Percentiles rank a stretch among this genome's conserved stretches.
Evolutionary conservation across 2,113 vertebrate genomes (phyloP).

Genomic region (Catharus bicknelli): DNA sequence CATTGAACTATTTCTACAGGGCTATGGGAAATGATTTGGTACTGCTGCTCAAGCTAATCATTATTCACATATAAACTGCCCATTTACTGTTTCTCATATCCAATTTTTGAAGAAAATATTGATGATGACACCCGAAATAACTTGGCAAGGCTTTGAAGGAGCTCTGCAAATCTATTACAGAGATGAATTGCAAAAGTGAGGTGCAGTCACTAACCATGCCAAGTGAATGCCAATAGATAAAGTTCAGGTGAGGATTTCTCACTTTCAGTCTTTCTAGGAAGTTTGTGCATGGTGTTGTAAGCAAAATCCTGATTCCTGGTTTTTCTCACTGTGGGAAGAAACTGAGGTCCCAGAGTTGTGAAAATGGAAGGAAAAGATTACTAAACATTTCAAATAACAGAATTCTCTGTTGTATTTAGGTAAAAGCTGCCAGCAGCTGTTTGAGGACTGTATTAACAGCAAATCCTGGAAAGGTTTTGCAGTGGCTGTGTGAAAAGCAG

Average conservation of each 20-base stretch:
- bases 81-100: slow-evolving; percentile 19
- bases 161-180: background rate
- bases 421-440: background rate
- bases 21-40: slow-evolving; percentile 23
- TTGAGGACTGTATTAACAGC: background rate
- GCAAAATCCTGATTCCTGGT: background rate
- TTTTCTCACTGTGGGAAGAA: background rate
- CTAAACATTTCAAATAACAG: background rate
- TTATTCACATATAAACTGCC: slow-evolving; percentile 22
- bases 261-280: background rate
- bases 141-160: slow-evolving; percentile 11
- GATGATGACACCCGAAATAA: background rate
- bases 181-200: background rate
- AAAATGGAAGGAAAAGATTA: background rate
- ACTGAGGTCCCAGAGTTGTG: background rate
- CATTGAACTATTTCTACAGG: slow-evolving; percentile 17
- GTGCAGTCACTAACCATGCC: background rate
- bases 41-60: slow-evolving; percentile 44
- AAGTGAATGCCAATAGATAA: background rate
- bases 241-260: background rate
- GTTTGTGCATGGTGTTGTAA: background rate
- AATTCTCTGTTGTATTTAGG: background rate
- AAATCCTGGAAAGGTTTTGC: background rate
- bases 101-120: slow-evolving; percentile 17
- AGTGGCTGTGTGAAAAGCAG: background rate